A percentile compares a stretch with the other conserved stretches of the same genome.
These are phyloP conservation scores for Lomographa bimaculata DNA, from an alignment of 2,888 invertebrate genomes.

Conservation along the genomic window DNA sequence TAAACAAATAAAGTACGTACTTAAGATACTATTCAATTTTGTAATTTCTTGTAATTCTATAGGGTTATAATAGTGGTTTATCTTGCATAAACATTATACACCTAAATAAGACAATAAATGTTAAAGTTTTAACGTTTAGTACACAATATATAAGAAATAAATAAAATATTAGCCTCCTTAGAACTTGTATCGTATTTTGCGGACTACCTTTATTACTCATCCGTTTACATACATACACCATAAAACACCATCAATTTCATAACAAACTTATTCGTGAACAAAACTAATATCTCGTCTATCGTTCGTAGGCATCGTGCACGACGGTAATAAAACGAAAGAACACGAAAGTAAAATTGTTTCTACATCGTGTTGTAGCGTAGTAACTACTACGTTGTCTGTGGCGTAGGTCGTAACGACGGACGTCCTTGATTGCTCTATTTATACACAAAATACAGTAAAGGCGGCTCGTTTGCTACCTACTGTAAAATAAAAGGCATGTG, in stretches of 20 bases:
- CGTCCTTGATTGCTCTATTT: conserved; percentile 28
- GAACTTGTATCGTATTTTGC: too few species aligned
- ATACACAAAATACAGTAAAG: conserved; percentile 14
- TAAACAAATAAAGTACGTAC: too few species aligned
- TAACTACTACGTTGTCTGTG: conserved; percentile 7
- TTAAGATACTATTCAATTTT: too few species aligned
- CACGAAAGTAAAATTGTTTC: conserved; percentile 3
- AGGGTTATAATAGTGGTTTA: too few species aligned
- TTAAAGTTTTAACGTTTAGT: too few species aligned
- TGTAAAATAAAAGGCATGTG: conserved; percentile 16
- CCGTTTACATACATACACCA: background rate
- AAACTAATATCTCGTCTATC: conserved; percentile 1
- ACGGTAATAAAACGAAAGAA: conserved; percentile 11
- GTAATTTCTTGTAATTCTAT: too few species aligned
- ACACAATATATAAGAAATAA: too few species aligned
- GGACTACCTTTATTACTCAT: too few species aligned
- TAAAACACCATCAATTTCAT: background rate
- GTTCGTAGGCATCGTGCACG: conserved; percentile 1
- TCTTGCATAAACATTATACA: too few species aligned
- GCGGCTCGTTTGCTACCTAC: conserved; percentile 12
- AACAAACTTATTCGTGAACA: conserved; percentile 1
- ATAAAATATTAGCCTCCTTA: too few species aligned
- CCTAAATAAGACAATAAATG: too few species aligned
- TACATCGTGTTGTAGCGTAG: conserved; percentile 3
- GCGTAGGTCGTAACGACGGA: conserved; percentile 12